Base-by-base conservation (phyloP, 2,797 vertebrate species). In the Acanthurus lineatus region DNA sequence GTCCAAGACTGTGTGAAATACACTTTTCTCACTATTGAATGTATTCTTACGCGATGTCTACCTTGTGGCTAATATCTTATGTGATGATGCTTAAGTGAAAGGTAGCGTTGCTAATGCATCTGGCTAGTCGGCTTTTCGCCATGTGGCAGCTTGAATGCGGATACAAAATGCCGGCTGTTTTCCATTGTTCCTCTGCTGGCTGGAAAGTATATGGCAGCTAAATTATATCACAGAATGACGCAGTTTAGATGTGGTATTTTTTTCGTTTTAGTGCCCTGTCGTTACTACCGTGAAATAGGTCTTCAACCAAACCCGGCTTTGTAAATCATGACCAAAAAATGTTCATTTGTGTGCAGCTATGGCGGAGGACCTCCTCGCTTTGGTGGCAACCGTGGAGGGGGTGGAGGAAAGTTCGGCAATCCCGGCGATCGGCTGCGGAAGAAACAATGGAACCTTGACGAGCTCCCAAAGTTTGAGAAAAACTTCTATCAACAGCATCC, bases 361-460 rank as follows among this genome's bases (percentile, higher is more conserved):
- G 95, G 95, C 87, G 92, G 94, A 22, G 96, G 97, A 73, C 97
- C 95, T 0, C 97, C 97, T 76, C 97, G 98, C 64, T 99, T 98
- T 88, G 97, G 97, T 84, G 97, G 32, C 32, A 77, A 77, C 97
- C 49, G 97, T 42, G 98, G 97, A 69, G 96, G 96, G 58, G 97
- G 97, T 51, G 96, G 97, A 47, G 97, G 97, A 79, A 99, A 99
- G 86, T 99, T 98, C 89, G 98, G 98, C 77, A 99, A 99, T 77
- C 97, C 98, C 16, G 98, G 98, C 12, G 98, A 99, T 86, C 96
- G 97, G 73, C 96, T 99, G 83, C 96, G 97, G 35, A 99, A 99
- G 92, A 98, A 96, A 89, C 98, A 99, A 95, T 99, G 98, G 98
- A 98, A 99, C 91, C 92, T 99, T 19, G 97, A 98, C 57, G 96